Evolutionary conservation across 1,140 invertebrate species (phyloP).

Genomic region (Pseudomyrmex dendroicus): DNA sequence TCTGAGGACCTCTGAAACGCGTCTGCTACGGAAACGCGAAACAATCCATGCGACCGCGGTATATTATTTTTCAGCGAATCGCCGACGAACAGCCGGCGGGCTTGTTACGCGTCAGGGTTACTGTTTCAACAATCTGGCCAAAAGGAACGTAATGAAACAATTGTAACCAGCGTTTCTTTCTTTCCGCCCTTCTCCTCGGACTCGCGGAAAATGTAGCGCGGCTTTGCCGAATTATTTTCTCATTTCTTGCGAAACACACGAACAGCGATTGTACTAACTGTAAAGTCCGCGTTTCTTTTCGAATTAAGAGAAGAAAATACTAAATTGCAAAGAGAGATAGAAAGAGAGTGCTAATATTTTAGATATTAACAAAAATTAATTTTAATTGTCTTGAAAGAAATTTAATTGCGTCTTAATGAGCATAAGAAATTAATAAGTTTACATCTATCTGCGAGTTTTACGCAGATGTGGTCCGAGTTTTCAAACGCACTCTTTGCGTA

Average conservation of each 20-base stretch:
- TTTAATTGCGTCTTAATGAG: too few species aligned
- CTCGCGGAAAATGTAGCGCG: conserved; percentile 12
- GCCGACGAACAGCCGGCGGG: conserved; percentile 11
- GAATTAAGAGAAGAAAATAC: conserved; percentile 12
- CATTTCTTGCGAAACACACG: conserved; percentile 1
- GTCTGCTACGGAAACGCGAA: conserved; percentile 27
- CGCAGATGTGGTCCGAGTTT: background rate
- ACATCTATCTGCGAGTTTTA: conserved; percentile 19
- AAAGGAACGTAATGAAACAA: conserved; percentile 43
- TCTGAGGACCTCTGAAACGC: conserved; percentile 9
- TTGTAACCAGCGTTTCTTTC: conserved; percentile 29
- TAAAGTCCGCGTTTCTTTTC: conserved; percentile 15
- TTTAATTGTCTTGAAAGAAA: too few species aligned
- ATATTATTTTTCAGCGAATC: conserved; percentile 37
- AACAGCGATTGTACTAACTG: conserved; percentile 5
- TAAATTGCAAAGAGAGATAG: too few species aligned
- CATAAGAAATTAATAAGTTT: background rate
- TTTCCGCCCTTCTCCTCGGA: too few species aligned
- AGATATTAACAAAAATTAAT: too few species aligned
- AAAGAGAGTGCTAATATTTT: too few species aligned
- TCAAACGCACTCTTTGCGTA: background rate
- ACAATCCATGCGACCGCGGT: conserved; percentile 9
- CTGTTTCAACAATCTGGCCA: conserved; percentile 7
- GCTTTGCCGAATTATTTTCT: conserved; percentile 42
- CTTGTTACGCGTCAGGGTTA: conserved; percentile 50